These are phyloP conservation scores for Ligdia adustata DNA, from an alignment of 2,888 invertebrate species.

Conservation along the genomic window DNA sequence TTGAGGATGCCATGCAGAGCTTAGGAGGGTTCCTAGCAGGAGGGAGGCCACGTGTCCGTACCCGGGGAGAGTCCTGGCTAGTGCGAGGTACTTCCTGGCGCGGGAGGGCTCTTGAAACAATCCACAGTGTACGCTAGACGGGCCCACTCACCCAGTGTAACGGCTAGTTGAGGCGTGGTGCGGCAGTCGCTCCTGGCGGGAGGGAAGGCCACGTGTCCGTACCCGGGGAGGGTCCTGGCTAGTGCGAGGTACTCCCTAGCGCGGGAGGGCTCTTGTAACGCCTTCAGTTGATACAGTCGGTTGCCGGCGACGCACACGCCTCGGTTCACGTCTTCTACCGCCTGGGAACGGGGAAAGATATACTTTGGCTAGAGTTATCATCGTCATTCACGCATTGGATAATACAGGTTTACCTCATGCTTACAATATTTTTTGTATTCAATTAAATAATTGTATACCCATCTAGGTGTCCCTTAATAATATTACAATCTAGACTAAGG, in stretches of 20 bases:
- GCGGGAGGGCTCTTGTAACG: conserved; percentile 92
- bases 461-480: too few species aligned
- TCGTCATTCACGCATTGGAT: too few species aligned
- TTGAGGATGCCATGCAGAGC: too few species aligned
- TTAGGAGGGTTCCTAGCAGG: too few species aligned
- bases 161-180: conserved; percentile 87
- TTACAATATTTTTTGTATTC: too few species aligned
- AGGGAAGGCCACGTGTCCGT: conserved; percentile 97
- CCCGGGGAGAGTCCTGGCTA: too few species aligned
- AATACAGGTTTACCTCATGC: too few species aligned
- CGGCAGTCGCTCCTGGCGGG: conserved; percentile 92
- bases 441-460: too few species aligned
- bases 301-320: conserved; percentile 96
- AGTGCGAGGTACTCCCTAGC: conserved; percentile 93
- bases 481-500: too few species aligned
- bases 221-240: conserved; percentile 94
- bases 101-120: too few species aligned
- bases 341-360: conserved; percentile 75
- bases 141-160: conserved; percentile 85
- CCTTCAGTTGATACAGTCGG: conserved; percentile 97
- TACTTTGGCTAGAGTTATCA: too few species aligned
- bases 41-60: conserved; percentile 1
- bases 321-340: conserved; percentile 97
- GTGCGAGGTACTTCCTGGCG: too few species aligned
- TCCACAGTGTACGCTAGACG: neutral